Conservation (phyloP, 2,113 vertebrate species). For the Microtus richardsoni region DNA sequence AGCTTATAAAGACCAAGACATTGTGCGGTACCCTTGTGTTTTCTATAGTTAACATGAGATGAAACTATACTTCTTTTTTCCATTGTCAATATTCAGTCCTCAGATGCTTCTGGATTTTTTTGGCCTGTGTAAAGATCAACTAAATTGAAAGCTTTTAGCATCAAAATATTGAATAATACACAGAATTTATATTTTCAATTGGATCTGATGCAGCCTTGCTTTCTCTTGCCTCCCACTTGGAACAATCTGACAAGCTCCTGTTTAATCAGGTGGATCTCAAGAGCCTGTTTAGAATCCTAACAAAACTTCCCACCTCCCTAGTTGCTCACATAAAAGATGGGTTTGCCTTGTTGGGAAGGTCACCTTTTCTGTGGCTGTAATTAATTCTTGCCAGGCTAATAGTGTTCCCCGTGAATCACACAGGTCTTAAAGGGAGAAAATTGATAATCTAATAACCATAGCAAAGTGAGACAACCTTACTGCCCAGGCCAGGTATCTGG, state of each 20-base stretch:
- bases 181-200: background rate
- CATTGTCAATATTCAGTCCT: background rate
- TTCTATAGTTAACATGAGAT: background rate
- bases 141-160: constrained; percentile 21
- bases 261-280: background rate
- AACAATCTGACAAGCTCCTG: background rate
- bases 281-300: background rate
- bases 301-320: background rate
- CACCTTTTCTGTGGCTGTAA: constrained; percentile 67
- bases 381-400: constrained; percentile 78
- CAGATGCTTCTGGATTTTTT: background rate
- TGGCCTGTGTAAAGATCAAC: background rate
- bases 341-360: constrained; percentile 68
- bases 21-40: background rate
- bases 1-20: too few species aligned
- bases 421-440: constrained; percentile 70
- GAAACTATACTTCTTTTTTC: background rate
- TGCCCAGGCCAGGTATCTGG: constrained; percentile 53
- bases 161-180: constrained; percentile 19
- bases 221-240: background rate
- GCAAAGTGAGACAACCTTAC: constrained; percentile 70
- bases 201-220: background rate
- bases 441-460: constrained; percentile 74
- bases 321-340: background rate
- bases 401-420: constrained; percentile 68